These are phyloP conservation scores for Heliconius himera DNA, from an alignment of 1,140 invertebrate species.

Conservation along the genomic window DNA sequence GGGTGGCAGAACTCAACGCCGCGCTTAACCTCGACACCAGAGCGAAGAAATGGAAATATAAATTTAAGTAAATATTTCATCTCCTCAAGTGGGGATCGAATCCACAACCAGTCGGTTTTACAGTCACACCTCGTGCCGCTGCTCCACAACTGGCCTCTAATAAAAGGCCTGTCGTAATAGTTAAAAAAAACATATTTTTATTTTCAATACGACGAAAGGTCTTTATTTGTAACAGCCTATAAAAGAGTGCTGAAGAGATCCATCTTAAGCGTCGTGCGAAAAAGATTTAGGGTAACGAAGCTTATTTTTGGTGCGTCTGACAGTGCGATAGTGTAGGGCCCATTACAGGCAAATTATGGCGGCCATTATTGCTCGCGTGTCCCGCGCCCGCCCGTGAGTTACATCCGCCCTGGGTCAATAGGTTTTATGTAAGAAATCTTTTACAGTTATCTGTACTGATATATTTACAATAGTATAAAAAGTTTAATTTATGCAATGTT, in stretches of 20 bases:
- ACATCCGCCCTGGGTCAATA: slow-evolving; percentile 68
- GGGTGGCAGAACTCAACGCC: no score
- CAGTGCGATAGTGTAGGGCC: slow-evolving; percentile 78
- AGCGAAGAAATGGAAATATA: no score
- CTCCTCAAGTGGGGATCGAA: no score
- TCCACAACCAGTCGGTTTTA: no score
- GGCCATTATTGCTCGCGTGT: slow-evolving; percentile 76
- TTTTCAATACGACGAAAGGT: no score
- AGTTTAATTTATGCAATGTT: not conserved
- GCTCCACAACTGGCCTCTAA: no score
- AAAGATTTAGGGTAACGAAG: slow-evolving; percentile 70
- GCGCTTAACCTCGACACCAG: no score
- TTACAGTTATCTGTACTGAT: slow-evolving; percentile 42
- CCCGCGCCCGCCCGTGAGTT: slow-evolving; percentile 65
- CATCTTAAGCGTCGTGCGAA: slow-evolving; percentile 50
- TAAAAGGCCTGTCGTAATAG: no score
- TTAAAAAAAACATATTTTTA: not conserved
- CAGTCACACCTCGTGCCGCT: no score
- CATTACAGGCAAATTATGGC: slow-evolving; percentile 79
- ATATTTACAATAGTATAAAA: slow-evolving; percentile 18
- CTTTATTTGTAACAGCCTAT: not conserved
- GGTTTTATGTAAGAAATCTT: slow-evolving; percentile 72
- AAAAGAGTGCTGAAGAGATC: slow-evolving; percentile 51
- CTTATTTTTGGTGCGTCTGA: slow-evolving; percentile 77
- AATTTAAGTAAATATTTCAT: no score